Conservation (phyloP, 2,113 vertebrate genomes). For the Gallinago media region DNA sequence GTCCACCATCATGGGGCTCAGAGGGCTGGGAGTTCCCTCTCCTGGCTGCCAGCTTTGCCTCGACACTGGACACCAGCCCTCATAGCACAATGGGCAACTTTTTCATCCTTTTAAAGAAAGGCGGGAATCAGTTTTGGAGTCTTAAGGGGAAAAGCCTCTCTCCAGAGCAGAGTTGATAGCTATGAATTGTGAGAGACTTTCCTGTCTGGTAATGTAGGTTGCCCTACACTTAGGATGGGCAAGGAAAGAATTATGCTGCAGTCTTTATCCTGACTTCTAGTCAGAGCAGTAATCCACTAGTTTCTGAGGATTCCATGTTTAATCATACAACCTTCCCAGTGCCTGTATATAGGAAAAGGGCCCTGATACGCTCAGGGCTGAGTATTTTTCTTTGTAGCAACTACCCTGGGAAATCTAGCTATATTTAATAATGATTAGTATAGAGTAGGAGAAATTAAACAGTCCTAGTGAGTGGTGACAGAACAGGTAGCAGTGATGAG, state of each 20-base stretch:
- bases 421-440: neutral
- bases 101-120: neutral
- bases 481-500: neutral
- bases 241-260: neutral
- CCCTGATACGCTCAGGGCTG: neutral
- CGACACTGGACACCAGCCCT: neutral
- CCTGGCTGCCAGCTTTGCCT: neutral
- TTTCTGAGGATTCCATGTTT: neutral
- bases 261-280: neutral
- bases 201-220: neutral
- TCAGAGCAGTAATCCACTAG: neutral
- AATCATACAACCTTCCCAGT: neutral
- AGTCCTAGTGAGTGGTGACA: neutral
- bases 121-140: neutral
- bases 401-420: neutral
- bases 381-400: neutral
- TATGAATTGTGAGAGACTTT: neutral
- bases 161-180: neutral
- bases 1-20: accelerated
- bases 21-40: neutral
- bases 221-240: neutral
- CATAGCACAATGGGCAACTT: neutral
- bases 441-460: neutral
- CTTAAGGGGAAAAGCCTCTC: neutral
- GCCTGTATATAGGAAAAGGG: neutral